Evolutionary conservation across 92 coral and sea anemone species (phyloP), one percentile per base, ranked within the genome.

Genomic region (Virgularia gustaviana): DNA sequence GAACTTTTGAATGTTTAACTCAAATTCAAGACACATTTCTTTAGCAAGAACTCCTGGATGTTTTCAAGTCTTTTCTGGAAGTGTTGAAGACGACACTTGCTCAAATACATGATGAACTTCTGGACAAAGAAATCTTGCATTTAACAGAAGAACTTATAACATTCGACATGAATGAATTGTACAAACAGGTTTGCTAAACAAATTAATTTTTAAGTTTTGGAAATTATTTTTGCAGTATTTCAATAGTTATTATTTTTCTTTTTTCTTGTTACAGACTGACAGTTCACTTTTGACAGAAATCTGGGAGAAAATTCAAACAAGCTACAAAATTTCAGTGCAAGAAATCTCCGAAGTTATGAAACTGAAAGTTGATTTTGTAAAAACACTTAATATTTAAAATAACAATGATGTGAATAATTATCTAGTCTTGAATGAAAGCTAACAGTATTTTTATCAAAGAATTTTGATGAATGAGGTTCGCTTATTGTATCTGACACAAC

Each of bases 151-250:
- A 86, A 37, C 41, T 86, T 9, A 66, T 89, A 71, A 85, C 90
- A 64, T 56, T 86, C 18, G 83, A 84, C 56, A 64, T 91, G 36
- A 71, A 72, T 49, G 87, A 91, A 54, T 59, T 91, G 49, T 90
- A 91, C 78, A 78, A 76, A 65, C 89, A 83, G 96, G 97, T 91
- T 83, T n/a, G n/a, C n/a, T n/a, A n/a, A n/a, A n/a, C n/a, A n/a
- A n/a, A n/a, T n/a, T n/a, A n/a, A n/a, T 5, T 49, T 25, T 64
- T 38, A 4, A 27, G 34, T 24, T 67, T 7, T 27, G 23, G 20
- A n/a, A n/a, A n/a, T n/a, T n/a, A n/a, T n/a, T n/a, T 13, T 13
- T 51, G 22, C 57, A 7, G 57, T 9, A 30, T 29, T 19, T 60
- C 60, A 2, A 16, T 33, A 49, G 29, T 9, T 18, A 13, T 45